Base-by-base conservation (phyloP, 2,113 vertebrate genomes). In the Erpornis zantholeuca region DNA sequence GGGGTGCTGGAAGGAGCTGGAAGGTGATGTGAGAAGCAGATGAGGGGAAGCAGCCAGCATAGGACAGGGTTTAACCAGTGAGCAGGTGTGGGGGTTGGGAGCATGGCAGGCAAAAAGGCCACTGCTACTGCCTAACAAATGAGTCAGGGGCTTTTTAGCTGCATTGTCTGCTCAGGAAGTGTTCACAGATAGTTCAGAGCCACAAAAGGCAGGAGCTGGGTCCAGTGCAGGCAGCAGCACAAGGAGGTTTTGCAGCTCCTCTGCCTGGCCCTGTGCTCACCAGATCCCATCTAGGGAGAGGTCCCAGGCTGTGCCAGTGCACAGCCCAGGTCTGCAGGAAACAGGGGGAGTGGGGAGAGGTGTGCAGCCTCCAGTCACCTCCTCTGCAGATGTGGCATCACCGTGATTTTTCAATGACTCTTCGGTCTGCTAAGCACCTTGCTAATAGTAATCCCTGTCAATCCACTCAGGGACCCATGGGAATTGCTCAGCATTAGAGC, bases 361-460 rank as follows among this genome's bases (percentile, higher is more conserved):
- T 12, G 28, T 73, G n/a, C 66, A 80, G 29, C 42, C n/a, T 86
- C 60, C 20, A 49, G 10, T 52, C 3, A 0, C 35, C 75, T 91
- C 64, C 52, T 59, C 33, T 72, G 69, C 86, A 94, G 81, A 92
- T 94, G 86, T 92, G 88, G 65, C 88, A 89, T 72, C 4, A 0
- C 25, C 0, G 3, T 60, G 79, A 60, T 91, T 93, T 88, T 60
- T 64, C 54, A 73, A 92, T 83, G 71, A 42, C 52, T 91, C 71
- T 86, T 93, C 72, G 60, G 42, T 94, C 83, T 93, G 79, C 93
- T 90, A 81, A 95, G 65, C 88, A 78, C 90, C 83, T 93, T 23
- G 0, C 93, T 86, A 90, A 89, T 49, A 72, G 49, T 86, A 94
- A 95, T 80, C 83, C 75, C 44, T 85, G 79, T 94, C 92, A 91